A percentile compares a stretch with the other conserved stretches of the same genome.
These are phyloP conservation scores for Lepus townsendii DNA, from an alignment of 2,797 vertebrate species.

Conservation along the genomic window DNA sequence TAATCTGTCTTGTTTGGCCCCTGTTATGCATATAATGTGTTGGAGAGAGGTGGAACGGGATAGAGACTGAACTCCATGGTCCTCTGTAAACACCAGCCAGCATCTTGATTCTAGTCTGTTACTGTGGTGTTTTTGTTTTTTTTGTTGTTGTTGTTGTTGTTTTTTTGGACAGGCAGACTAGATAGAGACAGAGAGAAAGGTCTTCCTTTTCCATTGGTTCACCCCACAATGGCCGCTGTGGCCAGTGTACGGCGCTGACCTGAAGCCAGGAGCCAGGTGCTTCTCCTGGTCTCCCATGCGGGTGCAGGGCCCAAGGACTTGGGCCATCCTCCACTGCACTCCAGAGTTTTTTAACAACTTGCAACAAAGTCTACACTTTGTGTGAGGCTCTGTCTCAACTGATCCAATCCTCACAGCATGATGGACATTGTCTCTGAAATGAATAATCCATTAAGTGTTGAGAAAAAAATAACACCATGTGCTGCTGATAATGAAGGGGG, in stretches of 20 bases:
- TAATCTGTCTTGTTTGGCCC: not conserved
- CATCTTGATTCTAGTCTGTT: not conserved
- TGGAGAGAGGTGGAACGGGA: not conserved
- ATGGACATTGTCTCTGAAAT: conserved; percentile 3
- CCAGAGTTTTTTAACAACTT: too few relatives aligned
- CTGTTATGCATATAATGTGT: not conserved
- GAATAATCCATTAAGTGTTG: not conserved
- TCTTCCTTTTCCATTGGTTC: too few relatives aligned
- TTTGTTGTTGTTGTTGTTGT: too few relatives aligned
- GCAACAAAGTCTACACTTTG: not conserved
- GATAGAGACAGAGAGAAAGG: too few relatives aligned
- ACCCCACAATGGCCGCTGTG: too few relatives aligned
- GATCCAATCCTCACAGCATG: not conserved
- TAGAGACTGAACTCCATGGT: not conserved
- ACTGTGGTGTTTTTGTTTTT: too few relatives aligned
- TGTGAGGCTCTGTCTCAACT: not conserved
- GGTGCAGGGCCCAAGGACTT: too few relatives aligned
- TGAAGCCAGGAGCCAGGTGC: too few relatives aligned
- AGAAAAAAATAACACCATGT: conserved; percentile 10
- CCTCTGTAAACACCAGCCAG: not conserved
- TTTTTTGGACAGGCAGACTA: too few relatives aligned
- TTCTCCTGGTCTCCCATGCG: too few relatives aligned
- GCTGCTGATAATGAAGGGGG: not conserved
- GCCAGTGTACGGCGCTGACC: too few relatives aligned
- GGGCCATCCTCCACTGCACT: too few relatives aligned